These are phyloP conservation scores for Bradypodion pumilum DNA, from an alignment of 2,797 vertebrate genomes.

Conservation along the genomic window DNA sequence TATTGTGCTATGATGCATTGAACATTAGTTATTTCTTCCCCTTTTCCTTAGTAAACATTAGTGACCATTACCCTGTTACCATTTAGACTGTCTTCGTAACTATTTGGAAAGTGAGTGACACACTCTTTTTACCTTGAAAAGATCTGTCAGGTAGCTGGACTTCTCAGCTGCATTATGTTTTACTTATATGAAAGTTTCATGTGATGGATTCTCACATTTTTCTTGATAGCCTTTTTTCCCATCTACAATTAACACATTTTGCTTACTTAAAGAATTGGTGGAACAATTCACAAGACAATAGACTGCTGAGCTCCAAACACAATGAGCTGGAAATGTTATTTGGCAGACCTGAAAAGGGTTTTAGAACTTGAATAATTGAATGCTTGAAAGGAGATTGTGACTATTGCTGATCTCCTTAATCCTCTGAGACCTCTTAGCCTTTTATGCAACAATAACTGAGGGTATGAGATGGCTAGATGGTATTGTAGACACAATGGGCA, in stretches of 20 bases:
- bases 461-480: too few species aligned
- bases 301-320: neutral
- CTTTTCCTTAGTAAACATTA: too few species aligned
- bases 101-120: neutral
- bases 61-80: too few species aligned
- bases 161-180: too few species aligned
- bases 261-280: neutral
- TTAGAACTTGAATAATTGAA: constrained; percentile 2
- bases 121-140: neutral
- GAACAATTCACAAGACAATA: neutral
- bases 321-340: neutral
- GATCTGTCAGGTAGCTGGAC: neutral
- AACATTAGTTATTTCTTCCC: too few species aligned
- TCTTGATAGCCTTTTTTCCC: neutral
- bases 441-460: neutral
- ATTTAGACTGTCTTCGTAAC: too few species aligned
- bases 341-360: neutral
- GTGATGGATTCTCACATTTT: neutral
- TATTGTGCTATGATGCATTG: too few species aligned
- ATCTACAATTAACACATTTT: neutral
- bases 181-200: too few species aligned
- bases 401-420: constrained; percentile 2
- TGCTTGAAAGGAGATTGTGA: constrained; percentile 3
- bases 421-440: neutral
- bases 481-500: too few species aligned